A percentile compares a stretch with the other conserved stretches of the same genome.
Conservation (phyloP, 1,140 invertebrate genomes). For the Brachionus rotundiformis region DNA sequence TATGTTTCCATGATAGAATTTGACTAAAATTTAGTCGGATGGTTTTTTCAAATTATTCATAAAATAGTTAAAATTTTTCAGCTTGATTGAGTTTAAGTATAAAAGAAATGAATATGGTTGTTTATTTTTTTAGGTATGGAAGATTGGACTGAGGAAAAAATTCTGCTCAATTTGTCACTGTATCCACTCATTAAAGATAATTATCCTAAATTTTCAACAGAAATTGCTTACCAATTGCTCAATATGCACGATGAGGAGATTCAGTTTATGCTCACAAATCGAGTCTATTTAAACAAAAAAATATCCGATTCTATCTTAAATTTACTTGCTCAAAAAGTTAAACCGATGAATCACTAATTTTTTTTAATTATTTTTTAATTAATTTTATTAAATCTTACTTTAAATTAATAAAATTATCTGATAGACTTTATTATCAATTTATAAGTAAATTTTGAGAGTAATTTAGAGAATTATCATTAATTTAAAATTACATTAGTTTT, state of each 20-base stretch:
- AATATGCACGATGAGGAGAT: background rate
- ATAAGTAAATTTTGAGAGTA: too few species aligned
- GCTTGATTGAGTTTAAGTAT: background rate
- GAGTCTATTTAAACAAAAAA: background rate
- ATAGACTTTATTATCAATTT: too few species aligned
- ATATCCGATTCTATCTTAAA: background rate
- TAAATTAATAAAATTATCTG: too few species aligned
- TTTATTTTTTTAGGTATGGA: background rate
- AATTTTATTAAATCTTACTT: background rate
- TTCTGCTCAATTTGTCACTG: background rate
- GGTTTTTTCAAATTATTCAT: background rate
- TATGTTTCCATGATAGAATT: background rate
- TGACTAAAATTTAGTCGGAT: background rate
- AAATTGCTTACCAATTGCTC: background rate
- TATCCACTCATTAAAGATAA: background rate
- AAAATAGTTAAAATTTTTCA: background rate
- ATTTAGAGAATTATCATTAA: too few species aligned
- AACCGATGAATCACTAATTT: background rate
- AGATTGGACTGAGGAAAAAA: background rate
- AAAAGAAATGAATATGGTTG: background rate
- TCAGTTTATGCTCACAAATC: background rate
- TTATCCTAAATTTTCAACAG: background rate
- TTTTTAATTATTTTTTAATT: background rate
- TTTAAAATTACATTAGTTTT: too few species aligned
- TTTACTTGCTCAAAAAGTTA: background rate